phyloP scores from a whole-genome alignment of 37 sponge, comb jelly and placozoan species.

The Diacarnus erythraeanus region DNA sequence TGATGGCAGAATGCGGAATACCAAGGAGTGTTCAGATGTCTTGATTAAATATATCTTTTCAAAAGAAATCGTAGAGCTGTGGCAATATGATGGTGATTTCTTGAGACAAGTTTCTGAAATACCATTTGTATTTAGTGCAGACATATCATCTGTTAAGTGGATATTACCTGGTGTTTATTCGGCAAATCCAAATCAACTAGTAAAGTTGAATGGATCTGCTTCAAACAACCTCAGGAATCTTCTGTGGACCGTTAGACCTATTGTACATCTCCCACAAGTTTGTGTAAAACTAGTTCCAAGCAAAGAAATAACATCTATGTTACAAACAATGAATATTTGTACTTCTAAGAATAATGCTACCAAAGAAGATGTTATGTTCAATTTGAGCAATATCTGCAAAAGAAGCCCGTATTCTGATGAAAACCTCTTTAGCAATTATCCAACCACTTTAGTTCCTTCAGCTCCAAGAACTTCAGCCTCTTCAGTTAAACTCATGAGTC shows the following conservation, averaged over 20 bases:
- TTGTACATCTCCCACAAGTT: constrained; percentile 4
- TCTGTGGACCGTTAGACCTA: constrained; percentile 60
- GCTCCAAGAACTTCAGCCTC: not conserved
- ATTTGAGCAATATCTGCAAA: constrained; percentile 32
- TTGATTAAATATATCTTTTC: constrained; percentile 46
- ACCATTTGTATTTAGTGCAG: constrained; percentile 25
- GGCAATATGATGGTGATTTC: constrained; percentile 7
- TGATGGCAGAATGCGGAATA: not conserved
- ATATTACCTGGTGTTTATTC: constrained; percentile 9
- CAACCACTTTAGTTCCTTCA: not conserved
- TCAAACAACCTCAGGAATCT: not conserved
- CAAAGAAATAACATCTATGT: not conserved
- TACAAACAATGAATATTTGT: constrained; percentile 2
- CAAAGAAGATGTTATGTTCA: constrained; percentile 42
- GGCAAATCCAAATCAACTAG: not conserved
- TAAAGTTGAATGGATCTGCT: constrained; percentile 10
- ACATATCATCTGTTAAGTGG: constrained; percentile 24
- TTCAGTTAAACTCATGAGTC: not conserved
- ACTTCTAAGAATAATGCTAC: not conserved
- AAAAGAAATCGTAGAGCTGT: not conserved
- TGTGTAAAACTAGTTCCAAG: not conserved
- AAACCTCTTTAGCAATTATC: constrained; percentile 30
- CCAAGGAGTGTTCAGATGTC: constrained; percentile 4
- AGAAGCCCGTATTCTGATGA: not conserved
- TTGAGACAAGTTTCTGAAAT: constrained; percentile 20